These are phyloP conservation scores for Jordanella pulchra DNA, from an alignment of 2,797 vertebrate genomes.

Conservation along the genomic window DNA sequence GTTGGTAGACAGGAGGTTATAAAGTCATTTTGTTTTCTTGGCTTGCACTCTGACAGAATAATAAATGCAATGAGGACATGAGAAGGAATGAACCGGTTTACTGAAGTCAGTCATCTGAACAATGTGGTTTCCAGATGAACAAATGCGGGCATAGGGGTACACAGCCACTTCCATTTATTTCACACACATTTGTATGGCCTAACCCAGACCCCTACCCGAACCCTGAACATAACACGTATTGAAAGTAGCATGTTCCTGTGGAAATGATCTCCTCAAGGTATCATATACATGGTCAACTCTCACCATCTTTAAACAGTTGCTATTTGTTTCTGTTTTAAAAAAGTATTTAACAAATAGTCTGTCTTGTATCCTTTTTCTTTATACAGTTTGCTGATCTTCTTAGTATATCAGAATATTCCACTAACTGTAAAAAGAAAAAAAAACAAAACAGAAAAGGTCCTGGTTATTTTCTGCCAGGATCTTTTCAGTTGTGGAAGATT, in stretches of 20 bases:
- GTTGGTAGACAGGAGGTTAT: conserved; percentile 43
- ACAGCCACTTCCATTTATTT: too few relatives aligned
- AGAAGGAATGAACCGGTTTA: conserved; percentile 29
- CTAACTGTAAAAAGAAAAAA: too few relatives aligned
- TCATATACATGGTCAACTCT: neutral
- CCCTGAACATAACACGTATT: too few relatives aligned
- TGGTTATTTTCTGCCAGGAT: too few relatives aligned
- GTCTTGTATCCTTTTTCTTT: neutral
- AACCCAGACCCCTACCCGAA: too few relatives aligned
- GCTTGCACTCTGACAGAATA: conserved; percentile 56
- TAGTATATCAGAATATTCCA: neutral
- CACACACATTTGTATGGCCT: too few relatives aligned
- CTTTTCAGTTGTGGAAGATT: too few relatives aligned
- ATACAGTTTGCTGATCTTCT: neutral
- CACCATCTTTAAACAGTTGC: conserved; percentile 26
- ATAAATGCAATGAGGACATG: conserved; percentile 49
- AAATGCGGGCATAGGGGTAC: conserved; percentile 32
- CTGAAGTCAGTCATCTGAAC: conserved; percentile 29
- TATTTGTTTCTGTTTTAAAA: conserved; percentile 25
- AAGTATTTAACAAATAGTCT: neutral
- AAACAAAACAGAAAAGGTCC: too few relatives aligned
- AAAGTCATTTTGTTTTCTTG: conserved; percentile 53
- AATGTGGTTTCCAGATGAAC: conserved; percentile 61
- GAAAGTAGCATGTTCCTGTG: too few relatives aligned
- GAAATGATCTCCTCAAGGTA: too few relatives aligned